Evolutionary conservation across 2,113 vertebrate species (phyloP).

Genomic region (Baryphthengus martii): DNA sequence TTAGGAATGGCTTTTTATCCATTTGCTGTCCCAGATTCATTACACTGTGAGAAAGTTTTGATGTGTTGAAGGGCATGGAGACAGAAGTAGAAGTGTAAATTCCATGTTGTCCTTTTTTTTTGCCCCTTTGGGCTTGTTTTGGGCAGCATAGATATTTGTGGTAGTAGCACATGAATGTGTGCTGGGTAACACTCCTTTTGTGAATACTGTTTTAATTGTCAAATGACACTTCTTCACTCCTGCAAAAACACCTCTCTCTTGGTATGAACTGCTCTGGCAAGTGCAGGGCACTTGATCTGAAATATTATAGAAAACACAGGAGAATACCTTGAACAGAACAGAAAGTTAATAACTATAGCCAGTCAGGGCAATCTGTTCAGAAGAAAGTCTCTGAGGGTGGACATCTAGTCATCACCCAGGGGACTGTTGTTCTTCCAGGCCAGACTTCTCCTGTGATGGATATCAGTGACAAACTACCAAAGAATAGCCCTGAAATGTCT

Average conservation of each 20-base stretch:
- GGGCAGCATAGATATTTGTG: neutral
- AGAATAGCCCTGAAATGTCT: fast-evolving
- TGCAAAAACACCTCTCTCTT: neutral
- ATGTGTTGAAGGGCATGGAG: neutral
- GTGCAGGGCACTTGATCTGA: neutral
- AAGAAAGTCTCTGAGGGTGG: neutral
- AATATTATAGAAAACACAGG: neutral
- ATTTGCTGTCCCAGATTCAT: neutral
- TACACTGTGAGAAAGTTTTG: neutral
- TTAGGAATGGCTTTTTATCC: neutral
- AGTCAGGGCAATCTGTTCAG: neutral
- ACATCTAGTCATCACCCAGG: neutral
- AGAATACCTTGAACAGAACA: neutral
- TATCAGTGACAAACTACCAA: neutral
- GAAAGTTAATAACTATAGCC: neutral
- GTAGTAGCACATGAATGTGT: neutral
- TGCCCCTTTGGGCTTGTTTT: neutral
- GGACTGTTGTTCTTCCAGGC: neutral
- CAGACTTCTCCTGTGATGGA: neutral
- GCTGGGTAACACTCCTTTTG: neutral
- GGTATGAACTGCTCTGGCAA: neutral
- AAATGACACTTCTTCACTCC: neutral
- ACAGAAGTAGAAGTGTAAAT: neutral
- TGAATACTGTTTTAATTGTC: neutral
- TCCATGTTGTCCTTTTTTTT: neutral